Evolutionary conservation across 2,797 vertebrate genomes (phyloP), one percentile per base, ranked within the genome.

Genomic region (Clarias pachynema): DNA sequence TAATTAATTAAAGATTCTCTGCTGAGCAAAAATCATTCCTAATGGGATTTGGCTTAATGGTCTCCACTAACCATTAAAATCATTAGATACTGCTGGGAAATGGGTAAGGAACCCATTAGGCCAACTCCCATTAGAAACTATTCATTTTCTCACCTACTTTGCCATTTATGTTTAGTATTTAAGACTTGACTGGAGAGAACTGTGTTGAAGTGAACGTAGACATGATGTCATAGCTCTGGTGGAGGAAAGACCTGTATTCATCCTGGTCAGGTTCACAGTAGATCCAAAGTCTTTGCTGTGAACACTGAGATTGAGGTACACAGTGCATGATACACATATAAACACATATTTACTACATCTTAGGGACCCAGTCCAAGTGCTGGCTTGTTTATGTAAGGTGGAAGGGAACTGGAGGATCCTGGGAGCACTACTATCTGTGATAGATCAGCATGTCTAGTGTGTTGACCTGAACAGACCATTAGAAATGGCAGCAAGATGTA

Each of bases 1-100:
- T 80, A 80, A 65, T 80, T 80, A 80, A 80, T 80, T 49, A 79
- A 44, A 79, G 78, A 79, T 79, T 79, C 78, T 44, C 78, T 44
- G 78, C 59, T 63, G 34, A 44, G 44, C 77, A 44, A 79, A 80
- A 80, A 80, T 80, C 60, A 65, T 80, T 80, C 60, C 37, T 80
- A 80, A 80, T 80, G 78, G 37, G 37, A 65, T 80, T 80, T 80
- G 59, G 37, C 78, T 80, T 80, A 80, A 80, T 65, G 60, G 60
- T 65, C 49, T 80, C 60, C 59, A 65, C 63, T 65, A 80, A 80
- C 37, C 78, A 80, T 80, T 80, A 63, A 63, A 80, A 49, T 80
- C 60, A 49, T 80, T 80, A 80, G 37, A 63, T 80, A 49, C 78
- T 49, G 37, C 63, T 65, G 78, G 78, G 78, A 65, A 80, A 49